Evolutionary conservation across 1,140 invertebrate genomes (phyloP), one percentile per base, ranked within the genome.

Genomic region (Vanessa atalanta): DNA sequence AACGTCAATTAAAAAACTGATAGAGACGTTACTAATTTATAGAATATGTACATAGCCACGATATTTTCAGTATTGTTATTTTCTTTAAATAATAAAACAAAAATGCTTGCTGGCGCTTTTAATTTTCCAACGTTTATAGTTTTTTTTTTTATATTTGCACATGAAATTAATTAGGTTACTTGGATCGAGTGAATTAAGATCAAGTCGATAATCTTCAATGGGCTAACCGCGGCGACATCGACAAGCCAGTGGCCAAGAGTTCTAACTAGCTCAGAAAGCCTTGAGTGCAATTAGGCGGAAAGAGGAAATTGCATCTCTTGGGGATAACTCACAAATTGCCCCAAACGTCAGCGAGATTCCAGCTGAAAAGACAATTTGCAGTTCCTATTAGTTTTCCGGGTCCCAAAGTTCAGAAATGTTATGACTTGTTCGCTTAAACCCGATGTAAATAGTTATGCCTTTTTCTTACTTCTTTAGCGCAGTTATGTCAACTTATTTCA

Each of bases 291-390:
- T 90, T 92, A 91, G 77, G 75, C 83, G 82, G 73, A 84, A 53
- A 85, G 73, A 72, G 88, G 85, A 87, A 89, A 92, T 87, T 90
- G 83, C 85, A 86, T 84, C 87, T 86, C 88, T 88, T 80, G 81
- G 80, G 82, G 81, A 83, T 82, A 82, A 78, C 79, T 86, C 87
- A 84, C 84, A 86, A 90, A 89, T 88, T 89, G 84, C 78, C 79
- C 68, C 55, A 86, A 90, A 84, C 84, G 82, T 87, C 86, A 86
- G 80, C 83, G 83, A 79, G 77, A 84, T 75, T 79, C 77, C 68
- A 80, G 82, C 77, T 83, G 79, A 89, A 88, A 84, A 85, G 83
- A 87, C 83, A 87, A 87, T 90, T 88, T 81, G 77, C 70, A 77
- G 75, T 78, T 75, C 68, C 72, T 79, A 82, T 81, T 82, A 86